These are phyloP conservation scores for Vireo altiloquus DNA, from an alignment of 2,113 vertebrate species.

Conservation along the genomic window DNA sequence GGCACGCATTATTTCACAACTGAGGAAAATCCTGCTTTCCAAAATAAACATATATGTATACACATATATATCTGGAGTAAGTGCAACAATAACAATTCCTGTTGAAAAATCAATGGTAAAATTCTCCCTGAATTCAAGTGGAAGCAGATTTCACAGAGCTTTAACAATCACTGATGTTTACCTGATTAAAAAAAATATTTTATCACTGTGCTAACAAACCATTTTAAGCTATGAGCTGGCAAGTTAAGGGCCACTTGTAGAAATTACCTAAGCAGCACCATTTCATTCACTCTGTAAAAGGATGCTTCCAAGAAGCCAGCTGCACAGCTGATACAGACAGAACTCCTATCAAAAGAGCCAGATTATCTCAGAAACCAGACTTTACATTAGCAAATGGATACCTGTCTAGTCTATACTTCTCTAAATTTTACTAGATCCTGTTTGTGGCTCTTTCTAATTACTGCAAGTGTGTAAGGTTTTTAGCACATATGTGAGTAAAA, in stretches of 20 bases:
- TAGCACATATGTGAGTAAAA: neutral
- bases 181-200: neutral
- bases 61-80: neutral
- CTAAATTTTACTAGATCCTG: neutral
- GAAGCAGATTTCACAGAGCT: neutral
- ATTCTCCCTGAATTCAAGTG: neutral
- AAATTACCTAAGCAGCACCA: neutral
- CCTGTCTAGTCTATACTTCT: neutral
- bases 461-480: neutral
- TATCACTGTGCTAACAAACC: neutral
- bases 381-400: neutral
- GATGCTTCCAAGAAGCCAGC: neutral
- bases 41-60: neutral
- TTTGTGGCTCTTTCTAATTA: neutral
- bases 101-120: neutral
- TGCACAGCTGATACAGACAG: neutral
- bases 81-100: neutral
- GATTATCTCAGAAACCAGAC: neutral
- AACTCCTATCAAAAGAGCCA: neutral
- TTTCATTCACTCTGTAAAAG: neutral
- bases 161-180: neutral
- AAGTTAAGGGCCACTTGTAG: neutral
- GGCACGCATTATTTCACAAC: accelerated
- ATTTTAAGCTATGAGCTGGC: neutral
- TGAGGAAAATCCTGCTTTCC: neutral